Conservation (phyloP, 1,140 invertebrate genomes). For the Carposina sasakii region DNA sequence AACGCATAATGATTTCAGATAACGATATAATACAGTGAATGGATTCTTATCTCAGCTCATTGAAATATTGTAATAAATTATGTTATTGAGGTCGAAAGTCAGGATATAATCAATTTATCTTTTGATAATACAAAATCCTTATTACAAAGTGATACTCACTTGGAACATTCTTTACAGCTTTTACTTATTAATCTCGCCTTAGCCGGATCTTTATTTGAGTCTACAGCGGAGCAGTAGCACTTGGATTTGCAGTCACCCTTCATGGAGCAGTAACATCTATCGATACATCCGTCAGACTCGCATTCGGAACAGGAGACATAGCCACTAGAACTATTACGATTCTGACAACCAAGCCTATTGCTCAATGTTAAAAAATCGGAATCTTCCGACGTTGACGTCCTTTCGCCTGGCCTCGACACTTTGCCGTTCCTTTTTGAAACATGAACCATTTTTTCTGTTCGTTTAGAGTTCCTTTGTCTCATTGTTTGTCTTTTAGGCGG, state of each 20-base stretch:
- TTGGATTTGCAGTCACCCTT: conserved; percentile 53
- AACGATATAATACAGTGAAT: no score
- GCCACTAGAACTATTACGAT: conserved; percentile 80
- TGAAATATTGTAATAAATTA: no score
- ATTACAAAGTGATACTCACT: conserved; percentile 39
- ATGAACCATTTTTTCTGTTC: conserved; percentile 53
- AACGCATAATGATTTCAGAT: no score
- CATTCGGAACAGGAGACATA: conserved; percentile 91
- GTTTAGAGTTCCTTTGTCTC: conserved; percentile 61
- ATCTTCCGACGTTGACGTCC: conserved; percentile 77
- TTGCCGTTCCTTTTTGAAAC: conserved; percentile 60
- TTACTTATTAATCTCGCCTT: conserved; percentile 44
- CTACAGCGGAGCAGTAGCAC: conserved; percentile 50
- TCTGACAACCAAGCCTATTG: conserved; percentile 72
- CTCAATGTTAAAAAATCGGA: conserved; percentile 76
- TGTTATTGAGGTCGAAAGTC: no score
- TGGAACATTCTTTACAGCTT: conserved; percentile 60
- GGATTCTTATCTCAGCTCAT: no score
- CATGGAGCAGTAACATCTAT: conserved; percentile 81
- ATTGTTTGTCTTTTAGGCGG: conserved; percentile 57
- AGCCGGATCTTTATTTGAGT: conserved; percentile 37
- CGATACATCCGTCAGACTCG: conserved; percentile 86
- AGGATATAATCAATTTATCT: no score
- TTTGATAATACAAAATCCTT: neutral
- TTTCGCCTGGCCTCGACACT: conserved; percentile 56